Percentiles rank a stretch among this genome's conserved stretches.
phyloP scores from a whole-genome alignment of 2,888 invertebrate species.

The Agapetus fuscipes region DNA sequence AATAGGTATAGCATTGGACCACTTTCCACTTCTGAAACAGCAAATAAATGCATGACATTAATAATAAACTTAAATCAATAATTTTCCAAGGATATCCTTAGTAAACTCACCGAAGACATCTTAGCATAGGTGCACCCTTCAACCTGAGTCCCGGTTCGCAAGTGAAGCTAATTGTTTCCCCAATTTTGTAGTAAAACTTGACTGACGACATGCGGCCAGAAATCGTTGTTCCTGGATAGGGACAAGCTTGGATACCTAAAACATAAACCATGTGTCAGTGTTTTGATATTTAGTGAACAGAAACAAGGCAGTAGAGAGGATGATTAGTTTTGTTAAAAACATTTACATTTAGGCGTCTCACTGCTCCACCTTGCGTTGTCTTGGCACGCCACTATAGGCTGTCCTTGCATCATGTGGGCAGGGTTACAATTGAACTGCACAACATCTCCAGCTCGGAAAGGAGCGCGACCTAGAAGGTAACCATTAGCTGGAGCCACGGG shows the following conservation, averaged over 20 bases:
- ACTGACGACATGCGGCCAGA: conserved; percentile 79
- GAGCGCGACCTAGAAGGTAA: conserved; percentile 66
- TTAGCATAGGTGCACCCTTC: conserved; percentile 66
- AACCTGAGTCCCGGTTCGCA: conserved; percentile 69
- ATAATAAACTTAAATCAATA: conserved; percentile 1
- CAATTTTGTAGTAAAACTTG: conserved; percentile 81
- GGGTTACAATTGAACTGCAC: conserved; percentile 82
- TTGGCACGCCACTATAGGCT: conserved; percentile 83
- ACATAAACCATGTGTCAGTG: conserved; percentile 5
- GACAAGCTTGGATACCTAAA: conserved; percentile 68
- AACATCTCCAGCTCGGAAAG: conserved; percentile 75
- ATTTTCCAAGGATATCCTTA: background rate
- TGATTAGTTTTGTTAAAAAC: background rate
- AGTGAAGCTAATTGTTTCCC: conserved; percentile 75
- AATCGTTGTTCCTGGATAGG: conserved; percentile 79
- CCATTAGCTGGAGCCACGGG: conserved; percentile 68
- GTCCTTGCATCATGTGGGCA: conserved; percentile 82
- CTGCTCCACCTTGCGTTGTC: conserved; percentile 81
- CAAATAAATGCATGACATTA: no score
- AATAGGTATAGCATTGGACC: conserved; percentile 77
- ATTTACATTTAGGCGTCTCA: conserved; percentile 71
- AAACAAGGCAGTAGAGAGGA: background rate
- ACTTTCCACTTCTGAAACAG: conserved; percentile 63
- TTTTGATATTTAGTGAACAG: background rate
- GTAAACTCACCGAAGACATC: conserved; percentile 56